Conservation (phyloP, 2,888 invertebrate genomes). For the Diarsia mendica region DNA sequence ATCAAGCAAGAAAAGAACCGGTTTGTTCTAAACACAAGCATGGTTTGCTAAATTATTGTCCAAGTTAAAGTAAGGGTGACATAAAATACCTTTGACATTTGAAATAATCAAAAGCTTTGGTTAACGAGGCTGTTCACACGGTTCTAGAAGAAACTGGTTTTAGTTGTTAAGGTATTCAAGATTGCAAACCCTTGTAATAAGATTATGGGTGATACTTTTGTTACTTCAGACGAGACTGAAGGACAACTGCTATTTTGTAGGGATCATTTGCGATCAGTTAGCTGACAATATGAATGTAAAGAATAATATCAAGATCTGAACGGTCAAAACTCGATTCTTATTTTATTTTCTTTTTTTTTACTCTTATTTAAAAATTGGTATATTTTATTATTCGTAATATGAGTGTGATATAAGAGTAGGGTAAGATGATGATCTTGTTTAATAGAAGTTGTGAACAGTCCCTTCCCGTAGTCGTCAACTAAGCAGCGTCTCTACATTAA, state of each 20-base stretch:
- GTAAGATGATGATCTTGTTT: background rate
- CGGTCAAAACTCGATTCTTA: background rate
- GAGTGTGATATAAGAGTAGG: background rate
- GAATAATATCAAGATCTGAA: background rate
- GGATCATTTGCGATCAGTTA: background rate
- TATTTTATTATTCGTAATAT: background rate
- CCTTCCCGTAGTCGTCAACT: no score
- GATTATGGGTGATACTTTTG: conserved; percentile 9
- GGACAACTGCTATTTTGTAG: background rate
- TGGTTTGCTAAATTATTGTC: conserved; percentile 15
- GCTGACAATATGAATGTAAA: background rate
- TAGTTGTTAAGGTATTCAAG: conserved; percentile 17
- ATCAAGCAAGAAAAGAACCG: conserved; percentile 4
- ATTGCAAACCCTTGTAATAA: background rate
- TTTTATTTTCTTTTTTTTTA: no score
- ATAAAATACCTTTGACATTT: conserved; percentile 39
- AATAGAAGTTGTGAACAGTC: no score
- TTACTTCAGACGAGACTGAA: background rate
- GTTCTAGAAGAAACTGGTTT: conserved; percentile 29
- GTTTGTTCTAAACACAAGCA: conserved; percentile 4
- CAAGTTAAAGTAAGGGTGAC: conserved; percentile 17
- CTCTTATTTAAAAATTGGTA: background rate
- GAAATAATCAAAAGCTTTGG: conserved; percentile 35
- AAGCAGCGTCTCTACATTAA: no score
- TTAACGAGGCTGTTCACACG: conserved; percentile 32